These are phyloP conservation scores for Drosophila bifasciata DNA, from an alignment of 1,140 invertebrate genomes.

Conservation along the genomic window DNA sequence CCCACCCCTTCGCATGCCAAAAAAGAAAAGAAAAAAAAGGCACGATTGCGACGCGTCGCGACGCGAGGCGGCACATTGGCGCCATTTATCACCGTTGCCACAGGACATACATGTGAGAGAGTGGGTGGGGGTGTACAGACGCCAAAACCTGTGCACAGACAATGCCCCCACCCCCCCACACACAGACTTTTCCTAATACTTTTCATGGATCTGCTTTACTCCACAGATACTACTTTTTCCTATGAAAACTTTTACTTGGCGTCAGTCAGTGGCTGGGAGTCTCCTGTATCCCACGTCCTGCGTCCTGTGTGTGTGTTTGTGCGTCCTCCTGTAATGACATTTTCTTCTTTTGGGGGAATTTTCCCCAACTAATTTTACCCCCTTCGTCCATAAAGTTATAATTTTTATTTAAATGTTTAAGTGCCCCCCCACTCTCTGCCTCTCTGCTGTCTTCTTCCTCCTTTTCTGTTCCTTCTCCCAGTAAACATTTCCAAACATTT, in stretches of 20 bases:
- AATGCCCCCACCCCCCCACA: constrained; percentile 36
- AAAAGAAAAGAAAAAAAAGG: constrained; percentile 21
- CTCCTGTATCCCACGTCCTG: constrained; percentile 59
- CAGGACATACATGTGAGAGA: constrained; percentile 61
- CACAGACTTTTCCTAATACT: constrained; percentile 63
- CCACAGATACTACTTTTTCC: constrained; percentile 10
- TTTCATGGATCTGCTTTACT: constrained; percentile 45
- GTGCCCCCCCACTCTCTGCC: constrained; percentile 41
- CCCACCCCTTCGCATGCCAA: constrained; percentile 10
- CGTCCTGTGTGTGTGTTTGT: constrained; percentile 28
- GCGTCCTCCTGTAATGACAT: constrained; percentile 71
- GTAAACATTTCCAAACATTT: constrained; percentile 49
- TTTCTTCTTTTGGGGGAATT: constrained; percentile 48
- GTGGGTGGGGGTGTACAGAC: constrained; percentile 31
- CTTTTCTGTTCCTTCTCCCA: background rate
- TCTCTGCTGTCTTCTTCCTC: constrained; percentile 3
- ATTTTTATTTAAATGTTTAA: constrained; percentile 83
- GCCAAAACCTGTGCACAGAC: constrained; percentile 74
- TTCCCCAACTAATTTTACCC: constrained; percentile 60
- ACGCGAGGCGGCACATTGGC: constrained; percentile 80
- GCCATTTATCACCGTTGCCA: constrained; percentile 83
- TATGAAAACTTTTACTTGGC: constrained; percentile 78
- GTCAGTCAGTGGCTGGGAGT: constrained; percentile 45
- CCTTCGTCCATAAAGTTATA: constrained; percentile 77
- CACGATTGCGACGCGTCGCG: constrained; percentile 70